Conservation (phyloP, 2,888 invertebrate species). For the Synanthedon myopaeformis region DNA sequence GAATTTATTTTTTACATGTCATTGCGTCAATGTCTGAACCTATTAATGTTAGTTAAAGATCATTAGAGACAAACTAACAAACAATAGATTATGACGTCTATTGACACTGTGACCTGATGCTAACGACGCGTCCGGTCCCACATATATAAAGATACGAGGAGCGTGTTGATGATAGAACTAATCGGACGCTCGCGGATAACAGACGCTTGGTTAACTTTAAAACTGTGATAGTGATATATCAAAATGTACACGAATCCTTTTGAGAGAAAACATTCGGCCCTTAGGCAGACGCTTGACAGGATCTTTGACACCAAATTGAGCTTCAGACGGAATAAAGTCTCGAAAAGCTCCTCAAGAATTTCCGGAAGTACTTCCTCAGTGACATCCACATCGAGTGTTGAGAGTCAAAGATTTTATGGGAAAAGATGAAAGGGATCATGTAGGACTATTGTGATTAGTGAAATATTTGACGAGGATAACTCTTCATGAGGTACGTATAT, state of each 20-base stretch:
- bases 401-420: slow-evolving; percentile 3
- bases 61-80: background rate
- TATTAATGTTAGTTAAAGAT: background rate
- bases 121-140: slow-evolving; percentile 14
- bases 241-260: slow-evolving; percentile 77
- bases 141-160: slow-evolving; percentile 32
- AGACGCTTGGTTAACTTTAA: slow-evolving; percentile 19
- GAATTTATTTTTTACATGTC: background rate
- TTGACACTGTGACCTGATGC: background rate
- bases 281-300: slow-evolving; percentile 75
- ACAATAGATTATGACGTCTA: background rate
- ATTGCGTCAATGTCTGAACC: background rate
- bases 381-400: slow-evolving; percentile 28
- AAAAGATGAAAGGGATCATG: slow-evolving; percentile 16
- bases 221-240: slow-evolving; percentile 7
- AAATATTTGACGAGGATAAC: slow-evolving; percentile 1
- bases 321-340: slow-evolving; percentile 44
- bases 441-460: slow-evolving; percentile 3
- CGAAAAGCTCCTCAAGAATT: slow-evolving; percentile 24
- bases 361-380: slow-evolving; percentile 41
- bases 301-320: slow-evolving; percentile 30
- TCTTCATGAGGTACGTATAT: background rate
- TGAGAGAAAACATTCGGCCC: slow-evolving; percentile 76
- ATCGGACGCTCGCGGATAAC: slow-evolving; percentile 21
- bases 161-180: slow-evolving; percentile 15